Percentiles rank a stretch among this genome's conserved stretches.
Conservation (phyloP, 2,888 invertebrate genomes). For the Micoletzkya japonica region DNA sequence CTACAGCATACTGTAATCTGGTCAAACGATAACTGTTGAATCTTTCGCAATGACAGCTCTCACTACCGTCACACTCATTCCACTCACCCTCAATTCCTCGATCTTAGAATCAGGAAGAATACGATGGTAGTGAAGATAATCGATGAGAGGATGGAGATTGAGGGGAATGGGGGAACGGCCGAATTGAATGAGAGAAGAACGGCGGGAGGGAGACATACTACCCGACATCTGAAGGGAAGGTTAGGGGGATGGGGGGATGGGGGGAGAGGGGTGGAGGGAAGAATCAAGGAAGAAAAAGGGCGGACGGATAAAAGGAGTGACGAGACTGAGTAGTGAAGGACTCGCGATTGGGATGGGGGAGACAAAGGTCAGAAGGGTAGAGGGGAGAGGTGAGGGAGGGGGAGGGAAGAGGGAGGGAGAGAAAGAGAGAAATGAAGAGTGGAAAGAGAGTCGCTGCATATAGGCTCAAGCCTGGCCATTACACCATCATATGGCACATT, state of each 20-base stretch:
- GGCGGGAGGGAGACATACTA: constrained; percentile 1
- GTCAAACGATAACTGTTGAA: not conserved
- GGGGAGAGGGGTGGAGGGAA: not conserved
- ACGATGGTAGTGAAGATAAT: constrained; percentile 6
- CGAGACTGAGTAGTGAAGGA: constrained; percentile 15
- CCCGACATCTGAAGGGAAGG: constrained; percentile 13
- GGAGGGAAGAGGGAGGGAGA: constrained; percentile 9
- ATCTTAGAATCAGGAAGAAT: constrained; percentile 4
- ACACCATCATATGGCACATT: too few relatives aligned
- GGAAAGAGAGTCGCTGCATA: constrained; percentile 12
- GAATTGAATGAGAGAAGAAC: constrained; percentile 1
- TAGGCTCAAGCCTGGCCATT: too few relatives aligned
- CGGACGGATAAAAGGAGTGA: not conserved
- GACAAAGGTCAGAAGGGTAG: not conserved
- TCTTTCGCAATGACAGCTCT: not conserved
- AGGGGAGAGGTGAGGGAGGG: not conserved
- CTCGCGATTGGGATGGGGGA: not conserved
- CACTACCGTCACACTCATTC: not conserved
- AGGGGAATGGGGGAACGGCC: constrained; percentile 17
- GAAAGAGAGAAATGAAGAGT: constrained; percentile 5
- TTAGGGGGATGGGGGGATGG: not conserved
- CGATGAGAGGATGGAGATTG: constrained; percentile 13
- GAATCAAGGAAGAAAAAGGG: not conserved
- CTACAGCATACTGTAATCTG: too few relatives aligned
- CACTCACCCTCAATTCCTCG: constrained; percentile 5